These are phyloP conservation scores for Leptogaster cylindrica DNA, from an alignment of 2,888 invertebrate genomes.

Conservation along the genomic window DNA sequence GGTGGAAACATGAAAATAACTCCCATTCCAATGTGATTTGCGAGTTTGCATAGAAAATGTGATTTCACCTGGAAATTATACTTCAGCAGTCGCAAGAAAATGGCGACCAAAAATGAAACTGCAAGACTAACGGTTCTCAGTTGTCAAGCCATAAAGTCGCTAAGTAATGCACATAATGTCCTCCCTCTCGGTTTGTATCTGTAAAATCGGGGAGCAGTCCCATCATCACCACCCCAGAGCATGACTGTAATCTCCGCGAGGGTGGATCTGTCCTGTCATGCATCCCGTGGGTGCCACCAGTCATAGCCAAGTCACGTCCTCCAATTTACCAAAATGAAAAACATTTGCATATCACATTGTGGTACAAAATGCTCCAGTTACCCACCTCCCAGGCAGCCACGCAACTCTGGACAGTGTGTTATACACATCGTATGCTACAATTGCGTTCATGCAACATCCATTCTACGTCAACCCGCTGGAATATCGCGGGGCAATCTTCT, in stretches of 20 bases:
- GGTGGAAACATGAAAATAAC: conserved; percentile 21
- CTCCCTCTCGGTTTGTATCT: neutral
- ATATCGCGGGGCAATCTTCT: neutral
- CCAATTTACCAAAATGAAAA: too few species aligned
- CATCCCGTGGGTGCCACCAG: neutral
- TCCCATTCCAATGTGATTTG: conserved; percentile 12
- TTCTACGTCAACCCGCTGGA: neutral
- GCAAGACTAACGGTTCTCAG: conserved; percentile 12
- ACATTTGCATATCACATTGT: conserved; percentile 21
- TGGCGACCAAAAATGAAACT: conserved; percentile 27
- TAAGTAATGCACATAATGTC: conserved; percentile 1
- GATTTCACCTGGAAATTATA: neutral
- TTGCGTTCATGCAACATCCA: neutral
- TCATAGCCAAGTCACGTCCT: neutral
- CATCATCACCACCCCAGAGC: too few species aligned
- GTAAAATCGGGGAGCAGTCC: neutral
- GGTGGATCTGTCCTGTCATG: too few species aligned
- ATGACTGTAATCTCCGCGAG: neutral
- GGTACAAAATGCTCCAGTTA: conserved; percentile 30
- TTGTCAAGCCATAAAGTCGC: conserved; percentile 11
- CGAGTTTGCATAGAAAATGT: conserved; percentile 25
- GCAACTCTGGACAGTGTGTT: conserved; percentile 3
- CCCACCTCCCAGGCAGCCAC: conserved; percentile 23
- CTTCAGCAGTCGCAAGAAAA: conserved; percentile 6
- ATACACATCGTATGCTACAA: too few species aligned